Base-by-base conservation (phyloP, 2,888 invertebrate genomes). In the Pegoplata infirma region DNA sequence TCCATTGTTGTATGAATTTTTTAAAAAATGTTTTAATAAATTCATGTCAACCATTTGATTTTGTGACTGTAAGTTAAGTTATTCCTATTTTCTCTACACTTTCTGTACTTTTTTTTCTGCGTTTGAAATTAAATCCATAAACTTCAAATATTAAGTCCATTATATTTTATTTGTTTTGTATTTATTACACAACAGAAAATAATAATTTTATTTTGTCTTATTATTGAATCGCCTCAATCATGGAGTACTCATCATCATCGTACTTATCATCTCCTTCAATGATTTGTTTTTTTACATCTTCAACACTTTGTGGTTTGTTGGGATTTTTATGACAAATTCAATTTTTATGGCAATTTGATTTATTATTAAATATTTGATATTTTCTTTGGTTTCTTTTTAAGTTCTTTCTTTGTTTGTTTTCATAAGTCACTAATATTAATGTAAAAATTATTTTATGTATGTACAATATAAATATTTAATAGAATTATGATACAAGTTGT, bases 311-410 rank as follows among this genome's bases (percentile, higher is more conserved):
- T 5, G 32, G 10, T 2, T 32, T 32, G 23, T 10, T 32, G 12
- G 32, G 10, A 21, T 0, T 17, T 63, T 69, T 40, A 63, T 63
- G 68, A 25, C 55, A 74, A 58, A 47, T 61, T 23, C 28, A 53
- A 72, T 53, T 63, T 71, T 72, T 63, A 63, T 72, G 47, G 21
- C 63, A 64, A 64, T 64, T 58, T 51, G 40, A 64, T 72, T 72
- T 72, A 58, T 58, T 72, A 49, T 23, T 25, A 53, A 53, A 46
- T 46, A 53, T 47, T 28, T 36, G 28, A 8, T 32, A 53, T 19
- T 21, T 21, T 10, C 40, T 32, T 32, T 32, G 32, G n/a, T n/a
- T n/a, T n/a, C n/a, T n/a, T n/a, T n/a, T n/a, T n/a, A n/a, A n/a
- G n/a, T n/a, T n/a, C n/a, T n/a, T n/a, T n/a, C n/a, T n/a, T n/a